Evolutionary conservation across 2,797 vertebrate genomes (phyloP).

Genomic region (Chlorospingus semifuscus): DNA sequence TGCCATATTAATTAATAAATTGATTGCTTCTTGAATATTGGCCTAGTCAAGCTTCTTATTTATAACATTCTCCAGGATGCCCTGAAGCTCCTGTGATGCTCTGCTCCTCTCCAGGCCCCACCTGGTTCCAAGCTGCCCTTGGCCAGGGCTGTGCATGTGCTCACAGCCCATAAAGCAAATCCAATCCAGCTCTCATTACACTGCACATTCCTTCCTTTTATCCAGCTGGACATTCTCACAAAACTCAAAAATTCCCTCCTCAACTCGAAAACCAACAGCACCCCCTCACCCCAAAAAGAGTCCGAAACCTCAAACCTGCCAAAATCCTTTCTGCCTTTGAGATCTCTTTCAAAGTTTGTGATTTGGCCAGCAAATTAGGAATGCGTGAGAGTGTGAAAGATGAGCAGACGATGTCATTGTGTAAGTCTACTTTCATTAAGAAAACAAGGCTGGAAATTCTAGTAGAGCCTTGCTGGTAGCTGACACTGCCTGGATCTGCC

Average conservation of each 20-base stretch:
- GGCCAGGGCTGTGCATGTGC: rapidly evolving
- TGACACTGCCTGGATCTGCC: neutral
- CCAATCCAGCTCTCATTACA: neutral
- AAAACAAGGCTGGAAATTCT: neutral
- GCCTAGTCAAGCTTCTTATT: too few relatives aligned
- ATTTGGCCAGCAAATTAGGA: neutral
- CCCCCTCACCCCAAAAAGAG: neutral
- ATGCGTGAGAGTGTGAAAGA: neutral
- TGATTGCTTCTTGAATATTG: too few relatives aligned
- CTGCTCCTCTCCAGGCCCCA: neutral
- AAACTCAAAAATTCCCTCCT: neutral
- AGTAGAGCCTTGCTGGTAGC: neutral
- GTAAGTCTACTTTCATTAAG: neutral
- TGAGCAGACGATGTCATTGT: neutral
- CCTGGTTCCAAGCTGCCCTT: neutral
- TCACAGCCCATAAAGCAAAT: neutral
- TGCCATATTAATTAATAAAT: too few relatives aligned
- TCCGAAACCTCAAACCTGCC: neutral
- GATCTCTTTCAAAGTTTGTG: neutral
- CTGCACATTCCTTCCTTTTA: neutral
- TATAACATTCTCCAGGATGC: neutral
- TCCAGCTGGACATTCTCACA: neutral
- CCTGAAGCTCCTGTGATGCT: neutral
- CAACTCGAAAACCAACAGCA: neutral
- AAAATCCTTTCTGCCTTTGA: neutral